Conservation (phyloP, 92 coral and sea anemone species). For the Bergia sp. region DNA sequence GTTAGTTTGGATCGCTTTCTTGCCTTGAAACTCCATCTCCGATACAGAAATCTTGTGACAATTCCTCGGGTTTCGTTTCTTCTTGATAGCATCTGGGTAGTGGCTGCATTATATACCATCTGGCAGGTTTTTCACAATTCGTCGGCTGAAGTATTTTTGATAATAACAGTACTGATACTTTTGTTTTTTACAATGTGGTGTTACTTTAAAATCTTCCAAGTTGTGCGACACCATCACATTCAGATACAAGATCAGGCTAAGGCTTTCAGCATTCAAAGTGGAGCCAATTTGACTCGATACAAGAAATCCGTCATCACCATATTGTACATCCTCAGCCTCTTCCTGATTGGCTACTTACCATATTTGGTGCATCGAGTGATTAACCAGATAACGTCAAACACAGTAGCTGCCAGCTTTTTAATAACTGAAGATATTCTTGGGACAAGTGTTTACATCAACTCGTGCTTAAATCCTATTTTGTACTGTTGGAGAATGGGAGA, state of each 20-base stretch:
- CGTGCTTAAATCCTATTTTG: background rate
- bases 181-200: background rate
- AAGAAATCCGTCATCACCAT: background rate
- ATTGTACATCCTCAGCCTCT: background rate
- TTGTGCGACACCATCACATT: background rate
- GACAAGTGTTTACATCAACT: background rate
- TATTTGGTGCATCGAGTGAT: background rate
- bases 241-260: background rate
- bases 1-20: too few species aligned
- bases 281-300: background rate
- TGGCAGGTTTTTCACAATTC: too few species aligned
- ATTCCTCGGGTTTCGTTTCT: too few species aligned
- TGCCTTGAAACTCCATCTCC: too few species aligned
- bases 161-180: too few species aligned
- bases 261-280: background rate
- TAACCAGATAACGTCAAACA: background rate
- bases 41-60: too few species aligned
- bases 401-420: background rate
- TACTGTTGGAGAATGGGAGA: slow-evolving; percentile 11
- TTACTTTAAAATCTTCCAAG: background rate
- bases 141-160: too few species aligned
- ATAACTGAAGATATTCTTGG: background rate
- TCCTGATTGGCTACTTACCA: background rate
- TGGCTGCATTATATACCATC: too few species aligned
- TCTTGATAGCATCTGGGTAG: too few species aligned